Conservation (phyloP, 2,797 vertebrate species). For the Lates japonicus region DNA sequence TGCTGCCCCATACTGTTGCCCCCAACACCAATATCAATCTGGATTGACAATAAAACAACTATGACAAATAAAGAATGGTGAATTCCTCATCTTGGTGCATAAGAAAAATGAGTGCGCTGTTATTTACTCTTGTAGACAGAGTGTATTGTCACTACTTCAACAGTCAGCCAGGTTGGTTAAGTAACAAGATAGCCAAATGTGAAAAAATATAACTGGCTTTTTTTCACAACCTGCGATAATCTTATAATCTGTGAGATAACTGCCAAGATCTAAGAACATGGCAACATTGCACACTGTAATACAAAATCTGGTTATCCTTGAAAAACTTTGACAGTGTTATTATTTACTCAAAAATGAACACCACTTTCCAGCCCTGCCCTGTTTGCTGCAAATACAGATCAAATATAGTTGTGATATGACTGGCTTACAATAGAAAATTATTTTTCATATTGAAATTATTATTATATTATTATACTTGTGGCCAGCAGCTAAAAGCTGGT, state of each 20-base stretch:
- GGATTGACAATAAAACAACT: background rate
- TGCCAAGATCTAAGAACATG: background rate
- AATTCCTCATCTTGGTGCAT: background rate
- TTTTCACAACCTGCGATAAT: background rate
- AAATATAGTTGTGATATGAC: background rate
- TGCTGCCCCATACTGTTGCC: background rate
- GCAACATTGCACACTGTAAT: background rate
- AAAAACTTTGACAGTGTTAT: background rate
- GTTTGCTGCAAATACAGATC: background rate
- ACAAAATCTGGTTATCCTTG: background rate
- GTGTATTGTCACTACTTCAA: background rate
- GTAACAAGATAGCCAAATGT: slow-evolving; percentile 15
- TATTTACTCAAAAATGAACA: background rate
- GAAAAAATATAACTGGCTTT: background rate
- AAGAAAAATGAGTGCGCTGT: background rate
- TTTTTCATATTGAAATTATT: background rate
- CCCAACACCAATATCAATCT: slow-evolving; percentile 1
- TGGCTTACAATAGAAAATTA: slow-evolving; percentile 1
- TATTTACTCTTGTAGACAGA: slow-evolving; percentile 24
- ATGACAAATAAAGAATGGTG: slow-evolving; percentile 13
- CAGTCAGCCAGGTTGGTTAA: slow-evolving; percentile 14
- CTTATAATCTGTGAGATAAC: slow-evolving; percentile 3
- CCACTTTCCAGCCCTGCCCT: background rate
- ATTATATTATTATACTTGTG: slow-evolving; percentile 2
- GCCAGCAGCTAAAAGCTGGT: background rate